phyloP scores from a whole-genome alignment of 2,113 vertebrate genomes.

The Chloebia gouldiae region DNA sequence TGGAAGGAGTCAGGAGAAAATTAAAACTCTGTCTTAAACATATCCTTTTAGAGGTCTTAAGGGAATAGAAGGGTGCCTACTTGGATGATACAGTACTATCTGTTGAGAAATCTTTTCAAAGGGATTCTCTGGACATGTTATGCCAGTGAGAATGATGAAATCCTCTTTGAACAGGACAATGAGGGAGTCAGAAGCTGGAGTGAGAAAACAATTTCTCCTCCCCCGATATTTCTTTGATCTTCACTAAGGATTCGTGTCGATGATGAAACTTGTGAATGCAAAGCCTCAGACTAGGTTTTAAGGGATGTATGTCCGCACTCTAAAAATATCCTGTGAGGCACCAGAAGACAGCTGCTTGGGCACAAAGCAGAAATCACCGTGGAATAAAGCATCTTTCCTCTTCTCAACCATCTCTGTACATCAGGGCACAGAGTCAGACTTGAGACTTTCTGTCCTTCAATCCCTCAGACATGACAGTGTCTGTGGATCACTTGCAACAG shows the following conservation, averaged over 20 bases:
- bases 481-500: background rate
- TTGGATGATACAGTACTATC: fast-evolving
- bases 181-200: background rate
- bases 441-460: background rate
- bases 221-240: background rate
- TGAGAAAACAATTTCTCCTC: background rate
- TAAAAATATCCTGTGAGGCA: background rate
- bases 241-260: background rate
- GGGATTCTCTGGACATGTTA: background rate
- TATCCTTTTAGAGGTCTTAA: background rate
- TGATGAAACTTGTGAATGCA: background rate
- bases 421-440: background rate
- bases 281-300: background rate
- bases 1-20: background rate
- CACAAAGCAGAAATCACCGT: background rate
- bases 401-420: background rate
- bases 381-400: background rate
- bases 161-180: background rate
- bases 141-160: background rate
- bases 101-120: background rate
- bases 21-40: background rate
- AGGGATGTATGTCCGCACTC: background rate
- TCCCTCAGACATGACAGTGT: fast-evolving
- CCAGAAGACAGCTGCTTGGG: background rate
- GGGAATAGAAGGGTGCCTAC: background rate